Conservation (phyloP, 92 coral and sea anemone genomes). For the Hydrozoanthus gracilis region DNA sequence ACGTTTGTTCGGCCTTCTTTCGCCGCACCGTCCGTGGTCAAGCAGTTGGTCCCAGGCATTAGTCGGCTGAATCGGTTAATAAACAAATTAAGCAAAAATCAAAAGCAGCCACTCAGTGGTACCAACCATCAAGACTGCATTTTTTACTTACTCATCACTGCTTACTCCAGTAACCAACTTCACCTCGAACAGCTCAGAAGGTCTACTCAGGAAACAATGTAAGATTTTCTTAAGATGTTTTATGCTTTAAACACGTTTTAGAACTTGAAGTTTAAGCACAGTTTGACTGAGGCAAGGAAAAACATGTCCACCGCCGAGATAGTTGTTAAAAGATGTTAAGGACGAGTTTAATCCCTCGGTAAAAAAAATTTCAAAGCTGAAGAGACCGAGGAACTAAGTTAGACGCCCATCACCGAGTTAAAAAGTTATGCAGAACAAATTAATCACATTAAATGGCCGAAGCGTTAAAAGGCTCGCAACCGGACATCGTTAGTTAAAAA, state of each 20-base stretch:
- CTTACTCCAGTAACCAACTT: slow-evolving; percentile 41
- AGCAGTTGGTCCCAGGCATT: too few relatives aligned
- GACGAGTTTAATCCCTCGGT: not conserved
- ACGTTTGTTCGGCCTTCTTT: too few relatives aligned
- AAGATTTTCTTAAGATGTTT: slow-evolving; percentile 8
- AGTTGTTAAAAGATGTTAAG: not conserved
- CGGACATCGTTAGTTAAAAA: too few relatives aligned
- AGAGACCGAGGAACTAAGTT: not conserved
- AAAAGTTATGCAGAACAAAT: too few relatives aligned
- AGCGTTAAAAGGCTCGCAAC: too few relatives aligned
- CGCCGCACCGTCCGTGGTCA: too few relatives aligned
- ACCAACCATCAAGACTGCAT: not conserved
- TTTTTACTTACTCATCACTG: slow-evolving; percentile 42
- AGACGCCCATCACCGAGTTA: not conserved
- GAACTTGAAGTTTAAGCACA: too few relatives aligned
- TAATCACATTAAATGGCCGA: too few relatives aligned
- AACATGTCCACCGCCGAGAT: slow-evolving; percentile 33
- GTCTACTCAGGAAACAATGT: slow-evolving; percentile 44
- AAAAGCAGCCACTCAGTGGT: not conserved
- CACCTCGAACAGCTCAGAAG: slow-evolving; percentile 47
- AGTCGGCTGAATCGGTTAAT: not conserved
- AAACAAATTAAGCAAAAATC: not conserved
- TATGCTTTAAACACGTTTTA: not conserved
- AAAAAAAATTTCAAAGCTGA: not conserved
- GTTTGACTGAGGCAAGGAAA: not conserved